Percentiles rank a stretch among this genome's conserved stretches.
Conservation (phyloP, 2,797 vertebrate species). For the Enteromius thamalakanensis region DNA sequence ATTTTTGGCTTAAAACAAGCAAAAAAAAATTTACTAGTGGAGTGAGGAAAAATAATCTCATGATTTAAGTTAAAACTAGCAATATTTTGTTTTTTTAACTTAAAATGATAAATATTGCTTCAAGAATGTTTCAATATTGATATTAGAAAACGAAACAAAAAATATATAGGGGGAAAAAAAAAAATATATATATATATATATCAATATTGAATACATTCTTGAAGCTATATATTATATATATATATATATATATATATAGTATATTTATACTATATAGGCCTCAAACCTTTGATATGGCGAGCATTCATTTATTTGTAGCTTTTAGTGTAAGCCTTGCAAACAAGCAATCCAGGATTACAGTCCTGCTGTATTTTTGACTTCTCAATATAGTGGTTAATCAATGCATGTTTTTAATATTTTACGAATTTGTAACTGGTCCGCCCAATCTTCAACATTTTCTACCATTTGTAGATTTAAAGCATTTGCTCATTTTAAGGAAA, state of each 20-base stretch:
- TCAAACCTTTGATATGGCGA: constrained; percentile 8
- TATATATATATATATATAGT: too few species aligned
- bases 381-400: not conserved
- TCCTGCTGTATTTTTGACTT: too few species aligned
- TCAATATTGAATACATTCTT: too few species aligned
- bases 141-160: not conserved
- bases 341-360: not conserved
- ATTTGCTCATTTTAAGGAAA: not conserved
- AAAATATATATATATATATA: too few species aligned
- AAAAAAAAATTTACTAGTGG: not conserved
- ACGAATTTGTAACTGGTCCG: not conserved
- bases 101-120: not conserved
- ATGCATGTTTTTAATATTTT: too few species aligned
- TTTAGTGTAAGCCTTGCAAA: not conserved
- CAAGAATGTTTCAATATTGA: not conserved
- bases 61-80: too few species aligned
- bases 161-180: too few species aligned
- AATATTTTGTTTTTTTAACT: too few species aligned
- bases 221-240: too few species aligned
- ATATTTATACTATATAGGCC: constrained; percentile 71
- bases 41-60: not conserved
- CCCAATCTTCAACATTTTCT: not conserved
- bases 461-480: not conserved
- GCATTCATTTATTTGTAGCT: not conserved
- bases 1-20: not conserved